Evolutionary conservation across 2,888 invertebrate genomes (phyloP).

Genomic region (Adela reaumurella): DNA sequence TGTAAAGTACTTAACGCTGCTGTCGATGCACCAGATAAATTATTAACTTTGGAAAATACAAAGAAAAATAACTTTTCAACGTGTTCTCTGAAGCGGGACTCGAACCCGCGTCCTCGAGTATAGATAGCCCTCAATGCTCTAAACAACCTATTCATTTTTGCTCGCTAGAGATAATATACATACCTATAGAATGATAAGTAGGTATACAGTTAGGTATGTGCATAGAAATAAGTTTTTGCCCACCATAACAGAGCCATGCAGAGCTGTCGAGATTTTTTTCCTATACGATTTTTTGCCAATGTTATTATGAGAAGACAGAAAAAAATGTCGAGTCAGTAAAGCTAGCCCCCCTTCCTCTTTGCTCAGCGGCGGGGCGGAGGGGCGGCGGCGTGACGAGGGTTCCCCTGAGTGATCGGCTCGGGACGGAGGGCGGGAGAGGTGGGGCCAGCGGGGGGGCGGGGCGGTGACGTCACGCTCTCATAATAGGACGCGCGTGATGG

Average conservation of each 20-base stretch:
- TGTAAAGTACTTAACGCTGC: too few relatives aligned
- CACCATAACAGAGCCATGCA: conserved; percentile 14
- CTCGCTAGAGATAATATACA: too few relatives aligned
- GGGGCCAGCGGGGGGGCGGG: conserved; percentile 34
- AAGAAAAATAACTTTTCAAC: too few relatives aligned
- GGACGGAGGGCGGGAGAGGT: conserved; percentile 6
- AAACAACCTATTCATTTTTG: too few relatives aligned
- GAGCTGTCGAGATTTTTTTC: conserved; percentile 53
- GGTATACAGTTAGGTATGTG: too few relatives aligned
- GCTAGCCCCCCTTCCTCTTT: conserved; percentile 25
- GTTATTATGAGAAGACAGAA: conserved; percentile 45
- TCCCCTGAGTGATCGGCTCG: conserved; percentile 48
- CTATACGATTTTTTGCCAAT: conserved; percentile 49
- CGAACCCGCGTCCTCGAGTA: too few relatives aligned
- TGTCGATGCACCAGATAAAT: too few relatives aligned
- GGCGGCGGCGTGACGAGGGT: conserved; percentile 51
- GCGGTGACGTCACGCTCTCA: conserved; percentile 56
- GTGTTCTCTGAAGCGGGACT: too few relatives aligned
- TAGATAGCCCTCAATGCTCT: too few relatives aligned
- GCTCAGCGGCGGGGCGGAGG: too few relatives aligned
- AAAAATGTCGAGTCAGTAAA: conserved; percentile 53
- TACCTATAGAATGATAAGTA: too few relatives aligned
- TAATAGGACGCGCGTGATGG: conserved; percentile 56
- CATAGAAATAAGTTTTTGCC: background rate
- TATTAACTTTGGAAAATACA: too few relatives aligned